These are phyloP conservation scores for Scleropages formosus DNA, from an alignment of 2,797 vertebrate genomes.

Conservation along the genomic window DNA sequence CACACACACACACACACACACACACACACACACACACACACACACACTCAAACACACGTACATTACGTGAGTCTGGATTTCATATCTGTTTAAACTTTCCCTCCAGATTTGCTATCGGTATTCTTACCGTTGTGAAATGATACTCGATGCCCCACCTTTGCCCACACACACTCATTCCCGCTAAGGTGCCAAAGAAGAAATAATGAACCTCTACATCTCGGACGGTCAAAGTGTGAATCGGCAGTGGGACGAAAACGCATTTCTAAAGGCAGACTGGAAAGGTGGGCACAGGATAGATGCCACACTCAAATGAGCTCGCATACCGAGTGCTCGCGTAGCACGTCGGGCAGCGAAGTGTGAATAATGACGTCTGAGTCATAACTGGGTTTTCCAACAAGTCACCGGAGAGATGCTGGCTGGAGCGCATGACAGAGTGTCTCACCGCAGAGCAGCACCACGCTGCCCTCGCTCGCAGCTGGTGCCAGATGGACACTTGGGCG, in stretches of 20 bases:
- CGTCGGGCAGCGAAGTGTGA: not conserved
- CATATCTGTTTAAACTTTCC: not conserved
- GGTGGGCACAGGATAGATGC: not conserved
- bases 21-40: no score
- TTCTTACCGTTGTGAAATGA: constrained; percentile 11
- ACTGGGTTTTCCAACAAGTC: constrained; percentile 17
- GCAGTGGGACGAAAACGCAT: not conserved
- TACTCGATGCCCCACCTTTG: not conserved
- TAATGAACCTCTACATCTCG: not conserved
- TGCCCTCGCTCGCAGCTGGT: constrained; percentile 23
- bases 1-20: no score
- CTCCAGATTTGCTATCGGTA: not conserved
- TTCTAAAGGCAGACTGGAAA: constrained; percentile 9
- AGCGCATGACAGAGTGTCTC: constrained; percentile 22
- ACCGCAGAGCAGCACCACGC: constrained; percentile 10
- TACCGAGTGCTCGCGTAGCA: no score
- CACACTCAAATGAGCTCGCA: no score
- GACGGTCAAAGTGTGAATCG: not conserved
- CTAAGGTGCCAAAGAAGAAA: constrained; percentile 3
- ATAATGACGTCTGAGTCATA: constrained; percentile 14
- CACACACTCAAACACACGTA: no score
- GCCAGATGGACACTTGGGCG: constrained; percentile 27
- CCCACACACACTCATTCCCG: constrained; percentile 14
- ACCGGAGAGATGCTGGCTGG: constrained; percentile 4
- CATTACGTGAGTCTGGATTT: not conserved